These are phyloP conservation scores for Protula sp. DNA, from an alignment of 2,888 invertebrate species.

Conservation along the genomic window DNA sequence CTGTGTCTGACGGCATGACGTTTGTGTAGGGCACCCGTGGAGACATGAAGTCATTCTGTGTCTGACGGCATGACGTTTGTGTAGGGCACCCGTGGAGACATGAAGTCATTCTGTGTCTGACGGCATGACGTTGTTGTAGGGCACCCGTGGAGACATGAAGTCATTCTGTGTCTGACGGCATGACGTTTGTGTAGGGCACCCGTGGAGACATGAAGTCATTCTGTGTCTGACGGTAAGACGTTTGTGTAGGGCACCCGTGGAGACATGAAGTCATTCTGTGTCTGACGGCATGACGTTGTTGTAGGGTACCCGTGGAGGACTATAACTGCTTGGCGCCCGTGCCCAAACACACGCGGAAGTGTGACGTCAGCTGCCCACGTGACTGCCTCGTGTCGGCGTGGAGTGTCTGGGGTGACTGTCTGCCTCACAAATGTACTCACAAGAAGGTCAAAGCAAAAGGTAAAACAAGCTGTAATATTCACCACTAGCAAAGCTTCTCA, in stretches of 20 bases:
- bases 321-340: background rate
- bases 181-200: background rate
- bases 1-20: too few relatives aligned
- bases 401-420: constrained; percentile 24
- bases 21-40: too few relatives aligned
- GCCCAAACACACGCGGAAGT: constrained; percentile 11
- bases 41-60: too few relatives aligned
- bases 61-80: too few relatives aligned
- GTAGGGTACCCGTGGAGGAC: background rate
- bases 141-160: background rate
- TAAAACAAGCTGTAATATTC: too few relatives aligned
- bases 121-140: background rate
- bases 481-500: too few relatives aligned
- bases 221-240: background rate
- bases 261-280: too few relatives aligned
- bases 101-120: too few relatives aligned
- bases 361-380: constrained; percentile 19
- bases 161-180: background rate
- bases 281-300: too few relatives aligned
- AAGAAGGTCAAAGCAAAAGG: constrained; percentile 13
- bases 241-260: background rate
- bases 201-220: background rate
- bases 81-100: too few relatives aligned
- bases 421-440: constrained; percentile 21
- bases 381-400: constrained; percentile 23